Conservation (phyloP, 1,140 invertebrate genomes). For the Nasonia longicornis region DNA sequence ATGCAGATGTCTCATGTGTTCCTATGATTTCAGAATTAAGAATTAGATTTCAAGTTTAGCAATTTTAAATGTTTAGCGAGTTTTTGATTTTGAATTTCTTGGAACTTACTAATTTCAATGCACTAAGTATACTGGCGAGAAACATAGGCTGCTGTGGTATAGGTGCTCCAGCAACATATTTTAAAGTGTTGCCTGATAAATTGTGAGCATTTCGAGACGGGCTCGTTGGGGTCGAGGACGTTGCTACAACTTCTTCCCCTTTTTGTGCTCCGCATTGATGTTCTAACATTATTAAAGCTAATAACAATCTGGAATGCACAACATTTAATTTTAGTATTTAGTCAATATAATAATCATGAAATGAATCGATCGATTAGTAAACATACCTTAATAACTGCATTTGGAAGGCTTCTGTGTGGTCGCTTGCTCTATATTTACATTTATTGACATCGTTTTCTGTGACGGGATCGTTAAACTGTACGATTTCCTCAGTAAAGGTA, state of each 20-base stretch:
- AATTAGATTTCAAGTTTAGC: background rate
- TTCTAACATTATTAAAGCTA: slow-evolving; percentile 84
- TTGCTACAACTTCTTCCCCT: slow-evolving; percentile 64
- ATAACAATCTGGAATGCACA: slow-evolving; percentile 70
- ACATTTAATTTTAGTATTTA: slow-evolving; percentile 5
- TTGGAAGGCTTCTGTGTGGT: slow-evolving; percentile 83
- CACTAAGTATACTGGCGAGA: slow-evolving; percentile 83
- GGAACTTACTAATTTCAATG: slow-evolving; percentile 72
- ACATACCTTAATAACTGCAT: slow-evolving; percentile 77
- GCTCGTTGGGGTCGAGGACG: slow-evolving; percentile 52
- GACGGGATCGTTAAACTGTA: slow-evolving; percentile 84
- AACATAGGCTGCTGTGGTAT: slow-evolving; percentile 90
- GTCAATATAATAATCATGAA: background rate
- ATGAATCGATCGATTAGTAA: background rate
- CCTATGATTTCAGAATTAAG: slow-evolving; percentile 56
- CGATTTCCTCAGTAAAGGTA: slow-evolving; percentile 86
- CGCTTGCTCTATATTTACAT: slow-evolving; percentile 72
- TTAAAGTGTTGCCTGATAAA: slow-evolving; percentile 68
- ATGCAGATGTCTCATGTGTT: slow-evolving; percentile 78
- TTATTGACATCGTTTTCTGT: slow-evolving; percentile 67
- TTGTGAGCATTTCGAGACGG: slow-evolving; percentile 57
- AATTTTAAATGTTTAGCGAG: too few relatives aligned
- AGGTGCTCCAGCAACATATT: slow-evolving; percentile 75
- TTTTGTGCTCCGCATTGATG: slow-evolving; percentile 74
- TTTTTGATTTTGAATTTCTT: slow-evolving; percentile 7